phyloP scores from a whole-genome alignment of 2,797 vertebrate species.

The Furcifer pardalis region DNA sequence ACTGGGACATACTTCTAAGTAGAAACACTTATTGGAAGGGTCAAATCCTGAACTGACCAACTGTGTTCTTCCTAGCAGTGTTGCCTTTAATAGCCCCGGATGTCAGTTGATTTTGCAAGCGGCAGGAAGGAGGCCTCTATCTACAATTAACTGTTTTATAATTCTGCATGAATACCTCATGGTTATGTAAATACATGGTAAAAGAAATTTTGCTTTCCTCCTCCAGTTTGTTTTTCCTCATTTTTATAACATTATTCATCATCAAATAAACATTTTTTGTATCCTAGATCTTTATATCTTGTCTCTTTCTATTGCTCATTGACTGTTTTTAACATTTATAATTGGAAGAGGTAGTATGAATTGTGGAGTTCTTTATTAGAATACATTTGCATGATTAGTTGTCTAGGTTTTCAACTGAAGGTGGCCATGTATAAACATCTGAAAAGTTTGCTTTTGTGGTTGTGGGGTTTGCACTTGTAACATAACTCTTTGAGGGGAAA shows the following conservation, averaged over 20 bases:
- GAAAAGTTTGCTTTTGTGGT: background rate
- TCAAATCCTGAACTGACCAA: background rate
- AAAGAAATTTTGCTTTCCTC: background rate
- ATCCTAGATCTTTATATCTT: background rate
- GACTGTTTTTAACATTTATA: background rate
- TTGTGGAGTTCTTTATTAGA: background rate
- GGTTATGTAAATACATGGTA: background rate
- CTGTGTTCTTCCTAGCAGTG: background rate
- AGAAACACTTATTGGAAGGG: background rate
- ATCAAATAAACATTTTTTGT: constrained; percentile 30
- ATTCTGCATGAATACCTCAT: background rate
- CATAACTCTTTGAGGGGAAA: background rate
- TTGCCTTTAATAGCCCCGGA: background rate
- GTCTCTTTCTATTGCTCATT: background rate
- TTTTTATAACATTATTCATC: constrained; percentile 10
- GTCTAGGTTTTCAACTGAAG: background rate
- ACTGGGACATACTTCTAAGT: background rate
- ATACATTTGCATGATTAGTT: background rate
- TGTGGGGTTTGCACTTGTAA: background rate
- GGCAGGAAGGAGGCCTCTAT: background rate
- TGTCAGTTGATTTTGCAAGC: background rate
- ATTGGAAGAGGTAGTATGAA: background rate
- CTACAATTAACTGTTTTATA: background rate
- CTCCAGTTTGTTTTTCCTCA: background rate
- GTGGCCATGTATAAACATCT: background rate